Conservation (phyloP, 2,797 vertebrate genomes). For the Cuculus canorus region DNA sequence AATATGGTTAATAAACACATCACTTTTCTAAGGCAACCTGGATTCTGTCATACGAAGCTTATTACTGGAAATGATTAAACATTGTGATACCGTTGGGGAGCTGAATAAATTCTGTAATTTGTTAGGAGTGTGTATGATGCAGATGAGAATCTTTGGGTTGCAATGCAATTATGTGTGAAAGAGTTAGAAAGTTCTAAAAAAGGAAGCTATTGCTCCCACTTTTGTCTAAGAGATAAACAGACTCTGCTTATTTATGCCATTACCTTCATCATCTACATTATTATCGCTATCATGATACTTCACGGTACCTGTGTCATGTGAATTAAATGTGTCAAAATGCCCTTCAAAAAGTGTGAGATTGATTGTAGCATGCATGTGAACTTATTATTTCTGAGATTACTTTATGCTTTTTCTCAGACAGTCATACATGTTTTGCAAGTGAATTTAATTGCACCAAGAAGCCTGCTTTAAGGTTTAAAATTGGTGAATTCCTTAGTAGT, state of each 20-base stretch:
- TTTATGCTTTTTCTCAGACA: not conserved
- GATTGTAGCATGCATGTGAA: not conserved
- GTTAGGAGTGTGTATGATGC: not conserved
- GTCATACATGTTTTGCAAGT: not conserved
- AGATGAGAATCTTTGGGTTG: not conserved
- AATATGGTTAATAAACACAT: not conserved
- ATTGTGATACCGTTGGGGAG: not conserved
- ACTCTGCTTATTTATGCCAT: not conserved
- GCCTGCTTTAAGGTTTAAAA: not conserved
- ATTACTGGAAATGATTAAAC: not conserved
- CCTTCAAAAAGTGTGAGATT: not conserved
- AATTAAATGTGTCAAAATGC: not conserved
- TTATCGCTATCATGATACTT: fast-evolving
- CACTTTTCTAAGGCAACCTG: not conserved
- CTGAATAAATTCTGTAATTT: not conserved
- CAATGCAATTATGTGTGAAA: not conserved
- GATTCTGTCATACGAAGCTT: not conserved
- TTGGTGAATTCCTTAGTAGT: not conserved
- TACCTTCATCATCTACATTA: not conserved
- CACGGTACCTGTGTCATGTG: fast-evolving
- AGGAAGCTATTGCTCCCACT: not conserved
- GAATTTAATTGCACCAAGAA: not conserved
- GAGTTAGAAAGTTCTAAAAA: not conserved
- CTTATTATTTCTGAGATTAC: not conserved
- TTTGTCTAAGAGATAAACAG: not conserved